Evolutionary conservation across 2,113 vertebrate genomes (phyloP).

Genomic region (Acanthisitta chloris): DNA sequence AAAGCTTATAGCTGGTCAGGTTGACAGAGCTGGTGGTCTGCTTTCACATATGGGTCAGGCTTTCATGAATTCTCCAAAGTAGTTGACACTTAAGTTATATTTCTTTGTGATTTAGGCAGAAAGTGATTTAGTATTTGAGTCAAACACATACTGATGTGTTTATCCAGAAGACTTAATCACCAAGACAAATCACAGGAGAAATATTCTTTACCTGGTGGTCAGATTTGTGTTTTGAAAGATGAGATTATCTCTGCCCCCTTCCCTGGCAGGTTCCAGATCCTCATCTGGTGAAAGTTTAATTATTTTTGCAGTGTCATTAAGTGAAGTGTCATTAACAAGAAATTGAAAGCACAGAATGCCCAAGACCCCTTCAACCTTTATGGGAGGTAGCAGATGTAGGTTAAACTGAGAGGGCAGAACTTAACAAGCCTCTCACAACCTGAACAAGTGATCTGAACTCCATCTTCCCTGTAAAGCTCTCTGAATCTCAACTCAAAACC

Average conservation of each 20-base stretch:
- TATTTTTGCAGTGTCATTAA: constrained; percentile 24
- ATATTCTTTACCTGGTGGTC: neutral
- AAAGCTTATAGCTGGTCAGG: neutral
- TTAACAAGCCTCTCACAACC: neutral
- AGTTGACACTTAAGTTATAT: neutral
- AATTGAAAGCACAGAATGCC: neutral
- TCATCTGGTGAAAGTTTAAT: neutral
- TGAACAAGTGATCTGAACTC: neutral
- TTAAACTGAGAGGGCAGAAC: neutral
- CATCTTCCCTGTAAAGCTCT: neutral
- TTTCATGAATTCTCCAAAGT: neutral
- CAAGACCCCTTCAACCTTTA: neutral
- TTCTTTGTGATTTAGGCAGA: neutral
- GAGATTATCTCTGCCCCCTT: neutral
- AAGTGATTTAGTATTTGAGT: neutral
- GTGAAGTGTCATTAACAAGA: neutral
- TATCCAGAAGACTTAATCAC: neutral
- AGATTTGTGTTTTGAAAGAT: neutral
- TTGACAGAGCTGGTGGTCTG: neutral
- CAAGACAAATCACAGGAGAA: neutral
- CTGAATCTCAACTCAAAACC: neutral
- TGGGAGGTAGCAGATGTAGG: neutral
- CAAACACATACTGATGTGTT: neutral
- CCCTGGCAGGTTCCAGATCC: neutral
- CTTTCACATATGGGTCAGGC: neutral